phyloP scores from a whole-genome alignment of 2,888 invertebrate species.

The Mesorhabditis spiculigera region DNA sequence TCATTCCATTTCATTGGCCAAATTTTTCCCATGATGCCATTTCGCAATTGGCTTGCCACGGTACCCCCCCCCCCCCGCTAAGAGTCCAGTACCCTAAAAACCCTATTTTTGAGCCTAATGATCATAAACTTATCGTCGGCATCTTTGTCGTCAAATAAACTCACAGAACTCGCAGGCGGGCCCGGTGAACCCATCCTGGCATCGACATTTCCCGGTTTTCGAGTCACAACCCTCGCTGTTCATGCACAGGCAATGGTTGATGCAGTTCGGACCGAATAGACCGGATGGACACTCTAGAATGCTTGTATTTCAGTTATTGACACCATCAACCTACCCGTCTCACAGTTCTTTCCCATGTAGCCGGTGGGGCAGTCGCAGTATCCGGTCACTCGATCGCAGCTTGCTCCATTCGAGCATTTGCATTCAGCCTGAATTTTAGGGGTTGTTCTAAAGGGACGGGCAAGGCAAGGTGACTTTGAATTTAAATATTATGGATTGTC shows the following conservation, averaged over 20 bases:
- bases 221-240: constrained; percentile 62
- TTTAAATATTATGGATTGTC: too few species aligned
- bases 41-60: background rate
- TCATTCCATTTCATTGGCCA: too few species aligned
- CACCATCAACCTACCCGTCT: constrained; percentile 52
- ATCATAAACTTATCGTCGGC: constrained; percentile 3
- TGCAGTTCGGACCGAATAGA: constrained; percentile 61
- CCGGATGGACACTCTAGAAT: constrained; percentile 60
- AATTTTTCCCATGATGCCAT: too few species aligned
- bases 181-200: constrained; percentile 73
- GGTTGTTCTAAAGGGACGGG: too few species aligned
- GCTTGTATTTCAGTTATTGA: background rate
- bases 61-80: too few species aligned
- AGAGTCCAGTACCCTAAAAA: background rate
- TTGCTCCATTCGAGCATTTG: constrained; percentile 45
- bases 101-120: constrained; percentile 9
- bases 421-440: constrained; percentile 26
- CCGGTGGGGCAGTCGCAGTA: constrained; percentile 60
- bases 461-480: too few species aligned
- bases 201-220: constrained; percentile 70
- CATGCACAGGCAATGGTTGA: constrained; percentile 60
- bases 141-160: constrained; percentile 18
- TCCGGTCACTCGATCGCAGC: constrained; percentile 80
- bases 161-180: constrained; percentile 61
- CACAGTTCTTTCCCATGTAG: constrained; percentile 47